These are phyloP conservation scores for Thamnophis elegans DNA, from an alignment of 2,797 vertebrate species.

Conservation along the genomic window DNA sequence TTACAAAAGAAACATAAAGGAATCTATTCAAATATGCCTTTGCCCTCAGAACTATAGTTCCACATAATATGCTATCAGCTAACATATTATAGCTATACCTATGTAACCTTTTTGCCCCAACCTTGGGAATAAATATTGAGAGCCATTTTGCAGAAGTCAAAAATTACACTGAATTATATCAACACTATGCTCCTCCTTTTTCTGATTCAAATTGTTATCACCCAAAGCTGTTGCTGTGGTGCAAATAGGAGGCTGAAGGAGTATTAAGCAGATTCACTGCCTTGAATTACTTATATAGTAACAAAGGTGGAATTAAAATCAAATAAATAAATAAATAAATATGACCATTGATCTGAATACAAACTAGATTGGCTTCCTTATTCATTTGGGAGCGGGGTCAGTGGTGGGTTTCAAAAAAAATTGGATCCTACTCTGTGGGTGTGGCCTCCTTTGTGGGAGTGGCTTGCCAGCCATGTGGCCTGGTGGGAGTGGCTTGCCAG, in stretches of 20 bases:
- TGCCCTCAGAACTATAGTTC: neutral
- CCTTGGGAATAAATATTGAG: neutral
- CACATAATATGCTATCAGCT: neutral
- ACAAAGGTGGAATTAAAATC: neutral
- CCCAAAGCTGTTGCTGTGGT: neutral
- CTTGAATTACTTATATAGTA: neutral
- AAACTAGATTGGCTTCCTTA: conserved; percentile 6
- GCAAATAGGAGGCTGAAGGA: neutral
- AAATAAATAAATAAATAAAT: conserved; percentile 10
- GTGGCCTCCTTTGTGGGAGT: too few relatives aligned
- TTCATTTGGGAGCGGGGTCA: neutral
- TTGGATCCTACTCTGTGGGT: too few relatives aligned
- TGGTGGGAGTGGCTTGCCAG: too few relatives aligned
- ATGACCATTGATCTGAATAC: neutral
- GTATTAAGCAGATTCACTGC: neutral
- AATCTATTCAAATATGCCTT: neutral
- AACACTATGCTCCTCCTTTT: neutral
- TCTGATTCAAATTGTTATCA: neutral
- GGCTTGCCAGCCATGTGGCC: too few relatives aligned
- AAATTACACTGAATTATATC: neutral
- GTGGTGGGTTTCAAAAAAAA: too few relatives aligned
- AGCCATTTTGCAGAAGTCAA: neutral
- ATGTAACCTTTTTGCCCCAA: neutral
- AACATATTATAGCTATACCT: neutral
- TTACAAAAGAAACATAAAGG: neutral